A percentile compares a stretch with the other conserved stretches of the same genome.
These are phyloP conservation scores for Procambarus virginalis DNA, from an alignment of 1,140 invertebrate genomes.

Conservation along the genomic window DNA sequence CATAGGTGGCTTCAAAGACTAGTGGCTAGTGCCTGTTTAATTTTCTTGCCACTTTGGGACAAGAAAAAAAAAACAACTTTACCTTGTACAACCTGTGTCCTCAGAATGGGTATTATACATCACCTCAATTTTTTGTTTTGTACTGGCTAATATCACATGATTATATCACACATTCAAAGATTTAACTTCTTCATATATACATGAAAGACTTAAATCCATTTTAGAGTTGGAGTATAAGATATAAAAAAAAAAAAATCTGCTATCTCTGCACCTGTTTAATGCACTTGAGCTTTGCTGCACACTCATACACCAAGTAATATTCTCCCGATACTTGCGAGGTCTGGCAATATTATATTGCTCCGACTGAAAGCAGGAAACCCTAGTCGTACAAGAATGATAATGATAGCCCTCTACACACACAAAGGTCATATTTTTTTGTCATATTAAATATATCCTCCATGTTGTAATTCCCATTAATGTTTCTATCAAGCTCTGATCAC, in stretches of 20 bases:
- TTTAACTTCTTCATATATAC: neutral
- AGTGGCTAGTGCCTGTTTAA: neutral
- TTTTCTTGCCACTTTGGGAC: neutral
- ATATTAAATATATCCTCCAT: neutral
- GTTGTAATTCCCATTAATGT: neutral
- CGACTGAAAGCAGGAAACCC: neutral
- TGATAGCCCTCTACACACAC: neutral
- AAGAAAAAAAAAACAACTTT: neutral
- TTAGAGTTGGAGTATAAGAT: neutral
- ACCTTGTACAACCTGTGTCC: neutral
- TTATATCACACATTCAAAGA: neutral
- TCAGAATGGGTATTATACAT: neutral
- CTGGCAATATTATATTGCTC: neutral
- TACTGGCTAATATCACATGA: conserved; percentile 15
- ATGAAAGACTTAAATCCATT: neutral
- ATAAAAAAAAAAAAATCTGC: neutral
- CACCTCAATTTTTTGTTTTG: neutral
- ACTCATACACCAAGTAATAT: neutral
- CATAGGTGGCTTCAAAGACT: neutral
- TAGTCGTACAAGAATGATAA: neutral
- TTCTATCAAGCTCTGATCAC: neutral
- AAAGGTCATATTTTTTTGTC: neutral
- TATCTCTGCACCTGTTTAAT: conserved; percentile 6
- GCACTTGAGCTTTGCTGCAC: conserved; percentile 16
- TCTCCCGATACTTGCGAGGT: neutral